Evolutionary conservation across 2,888 invertebrate species (phyloP).

Genomic region (Drosophila infuscata): DNA sequence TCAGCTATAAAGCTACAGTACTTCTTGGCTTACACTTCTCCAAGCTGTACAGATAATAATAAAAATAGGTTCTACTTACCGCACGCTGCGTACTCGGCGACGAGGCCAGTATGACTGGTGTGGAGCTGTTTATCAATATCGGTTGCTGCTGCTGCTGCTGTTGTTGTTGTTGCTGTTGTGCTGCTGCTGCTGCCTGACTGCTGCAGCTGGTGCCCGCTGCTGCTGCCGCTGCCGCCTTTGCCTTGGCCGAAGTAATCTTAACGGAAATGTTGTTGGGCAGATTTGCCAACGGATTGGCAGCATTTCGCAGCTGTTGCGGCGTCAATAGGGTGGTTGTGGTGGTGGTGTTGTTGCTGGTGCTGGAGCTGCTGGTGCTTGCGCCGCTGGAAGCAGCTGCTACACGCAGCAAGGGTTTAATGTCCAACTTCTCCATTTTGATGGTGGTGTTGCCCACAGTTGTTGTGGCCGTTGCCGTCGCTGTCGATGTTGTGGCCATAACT

Average conservation of each 20-base stretch:
- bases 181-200: slow-evolving; percentile 39
- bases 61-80: slow-evolving; percentile 48
- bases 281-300: slow-evolving; percentile 81
- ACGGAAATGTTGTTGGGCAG: slow-evolving; percentile 84
- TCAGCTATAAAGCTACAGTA: not conserved
- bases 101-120: slow-evolving; percentile 82
- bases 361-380: slow-evolving; percentile 41
- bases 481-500: slow-evolving; percentile 15
- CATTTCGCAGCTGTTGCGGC: slow-evolving; percentile 74
- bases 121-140: slow-evolving; percentile 82
- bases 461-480: slow-evolving; percentile 42
- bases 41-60: not conserved
- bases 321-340: slow-evolving; percentile 67
- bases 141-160: slow-evolving; percentile 77
- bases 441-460: slow-evolving; percentile 73
- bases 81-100: slow-evolving; percentile 75
- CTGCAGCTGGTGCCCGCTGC: slow-evolving; percentile 48
- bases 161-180: slow-evolving; percentile 38
- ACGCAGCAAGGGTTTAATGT: slow-evolving; percentile 79
- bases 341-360: slow-evolving; percentile 55
- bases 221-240: slow-evolving; percentile 70
- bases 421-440: slow-evolving; percentile 83
- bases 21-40: not conserved
- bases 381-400: slow-evolving; percentile 39
- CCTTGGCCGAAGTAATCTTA: slow-evolving; percentile 83